Conservation (phyloP, 2,113 vertebrate species). For the Condylura cristata region DNA sequence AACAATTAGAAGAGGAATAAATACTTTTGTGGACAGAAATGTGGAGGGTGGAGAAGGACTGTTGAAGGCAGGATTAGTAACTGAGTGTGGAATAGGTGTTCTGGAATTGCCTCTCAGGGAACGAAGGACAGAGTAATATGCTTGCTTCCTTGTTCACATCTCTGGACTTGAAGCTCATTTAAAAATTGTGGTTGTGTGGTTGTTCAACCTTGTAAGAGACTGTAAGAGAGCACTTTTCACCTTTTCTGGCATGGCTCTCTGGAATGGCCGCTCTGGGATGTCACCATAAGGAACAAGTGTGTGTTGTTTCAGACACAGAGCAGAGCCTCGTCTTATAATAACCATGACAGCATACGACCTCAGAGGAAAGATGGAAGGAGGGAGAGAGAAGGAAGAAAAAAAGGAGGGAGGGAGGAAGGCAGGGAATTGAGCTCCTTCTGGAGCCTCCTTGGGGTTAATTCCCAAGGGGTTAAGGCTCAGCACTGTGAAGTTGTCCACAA, state of each 20-base stretch:
- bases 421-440: too few species aligned
- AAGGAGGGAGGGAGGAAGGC: too few species aligned
- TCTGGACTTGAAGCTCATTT: not conserved
- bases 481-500: too few species aligned
- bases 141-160: not conserved
- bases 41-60: not conserved
- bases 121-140: not conserved
- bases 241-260: not conserved
- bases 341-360: not conserved
- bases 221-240: not conserved
- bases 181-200: not conserved
- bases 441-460: too few species aligned
- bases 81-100: too few species aligned
- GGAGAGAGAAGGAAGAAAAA: too few species aligned
- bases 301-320: not conserved
- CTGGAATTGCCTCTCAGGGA: not conserved
- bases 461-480: too few species aligned
- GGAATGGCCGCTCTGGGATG: not conserved
- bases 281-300: not conserved
- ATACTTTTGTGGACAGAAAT: not conserved
- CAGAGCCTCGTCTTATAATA: not conserved
- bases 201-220: not conserved
- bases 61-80: not conserved
- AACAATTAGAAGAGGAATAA: not conserved
- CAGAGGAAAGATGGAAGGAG: not conserved